Base-by-base conservation (phyloP, 1,140 invertebrate species). In the Ips typographus region DNA sequence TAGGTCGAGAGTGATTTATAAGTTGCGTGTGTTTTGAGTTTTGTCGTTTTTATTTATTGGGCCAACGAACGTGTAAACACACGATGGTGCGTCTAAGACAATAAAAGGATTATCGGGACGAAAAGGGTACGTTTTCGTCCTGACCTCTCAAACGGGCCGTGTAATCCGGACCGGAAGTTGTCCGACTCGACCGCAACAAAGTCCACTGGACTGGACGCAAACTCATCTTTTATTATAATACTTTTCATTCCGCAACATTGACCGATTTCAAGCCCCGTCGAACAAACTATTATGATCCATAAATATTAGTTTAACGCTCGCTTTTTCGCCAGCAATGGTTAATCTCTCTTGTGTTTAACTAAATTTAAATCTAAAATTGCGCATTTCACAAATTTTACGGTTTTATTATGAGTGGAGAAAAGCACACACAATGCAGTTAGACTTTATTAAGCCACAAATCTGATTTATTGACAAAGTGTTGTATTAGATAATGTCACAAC, bases 151-250 rank as follows among this genome's bases (percentile, higher is more conserved):
- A 66, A 66, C 64, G 55, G 49, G 47, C 53, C 64, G 49, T 66
- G 58, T 66, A 68, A 68, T 68, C 47, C 40, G n/a, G 37, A 40
- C n/a, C 66, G 67, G 60, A 69, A 69, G 67, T 64, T 64, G 61
- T 62, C 67, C 67, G 67, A 55, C 57, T 40, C 22, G 41, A 62
- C 67, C 67, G 60, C 67, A 69, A 44, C 42, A 57, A 56, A 63
- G 39, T 8, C 7, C 65, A 53, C 49, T 68, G 57, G 60, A 68
- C 65, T 60, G 65, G 55, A 68, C 65, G 43, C 59, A 47, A 69
- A 63, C 67, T 62, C 61, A 69, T 69, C 59, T 69, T 69, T 69
- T 69, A 69, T 69, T 69, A 63, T 69, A 69, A 69, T 69, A 62
- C 67, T 63, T 64, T 64, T 69, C 67, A 63, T 69, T 69, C 67